Evolutionary conservation across 2,888 invertebrate genomes (phyloP).

Genomic region (Fabriciana adippe): DNA sequence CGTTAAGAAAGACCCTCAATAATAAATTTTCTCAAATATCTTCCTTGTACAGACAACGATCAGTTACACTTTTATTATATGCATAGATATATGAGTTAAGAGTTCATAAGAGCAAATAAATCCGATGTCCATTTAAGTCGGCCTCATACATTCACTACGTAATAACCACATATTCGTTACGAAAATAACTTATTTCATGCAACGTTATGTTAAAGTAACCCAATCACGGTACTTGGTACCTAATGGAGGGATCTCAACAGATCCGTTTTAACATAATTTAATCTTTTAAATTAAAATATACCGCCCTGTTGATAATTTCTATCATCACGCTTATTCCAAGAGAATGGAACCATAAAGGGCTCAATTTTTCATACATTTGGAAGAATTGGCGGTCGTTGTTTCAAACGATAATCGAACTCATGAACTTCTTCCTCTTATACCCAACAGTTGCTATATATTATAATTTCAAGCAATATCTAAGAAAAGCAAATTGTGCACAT

Average conservation of each 20-base stretch:
- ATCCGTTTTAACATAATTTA: background rate
- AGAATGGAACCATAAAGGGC: too few relatives aligned
- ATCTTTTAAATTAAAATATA: background rate
- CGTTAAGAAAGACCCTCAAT: too few relatives aligned
- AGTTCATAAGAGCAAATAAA: too few relatives aligned
- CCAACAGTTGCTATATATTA: background rate
- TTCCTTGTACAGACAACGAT: too few relatives aligned
- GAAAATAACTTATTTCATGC: constrained; percentile 2
- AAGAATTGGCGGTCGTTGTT: background rate
- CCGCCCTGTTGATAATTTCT: constrained; percentile 10
- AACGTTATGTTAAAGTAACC: background rate
- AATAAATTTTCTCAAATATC: too few relatives aligned
- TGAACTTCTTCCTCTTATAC: background rate
- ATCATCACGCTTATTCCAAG: background rate
- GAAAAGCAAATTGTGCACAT: constrained; percentile 14
- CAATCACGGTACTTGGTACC: constrained; percentile 14
- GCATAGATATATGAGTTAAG: too few relatives aligned
- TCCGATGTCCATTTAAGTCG: background rate
- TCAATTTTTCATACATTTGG: background rate
- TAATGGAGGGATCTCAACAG: too few relatives aligned
- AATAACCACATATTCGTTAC: constrained; percentile 14
- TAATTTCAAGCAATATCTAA: constrained; percentile 10
- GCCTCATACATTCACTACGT: constrained; percentile 20
- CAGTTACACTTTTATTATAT: too few relatives aligned
- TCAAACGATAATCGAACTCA: background rate